Percentiles rank a stretch among this genome's conserved stretches.
phyloP scores from a whole-genome alignment of 2,113 vertebrate species.

The Regulus satrapa region DNA sequence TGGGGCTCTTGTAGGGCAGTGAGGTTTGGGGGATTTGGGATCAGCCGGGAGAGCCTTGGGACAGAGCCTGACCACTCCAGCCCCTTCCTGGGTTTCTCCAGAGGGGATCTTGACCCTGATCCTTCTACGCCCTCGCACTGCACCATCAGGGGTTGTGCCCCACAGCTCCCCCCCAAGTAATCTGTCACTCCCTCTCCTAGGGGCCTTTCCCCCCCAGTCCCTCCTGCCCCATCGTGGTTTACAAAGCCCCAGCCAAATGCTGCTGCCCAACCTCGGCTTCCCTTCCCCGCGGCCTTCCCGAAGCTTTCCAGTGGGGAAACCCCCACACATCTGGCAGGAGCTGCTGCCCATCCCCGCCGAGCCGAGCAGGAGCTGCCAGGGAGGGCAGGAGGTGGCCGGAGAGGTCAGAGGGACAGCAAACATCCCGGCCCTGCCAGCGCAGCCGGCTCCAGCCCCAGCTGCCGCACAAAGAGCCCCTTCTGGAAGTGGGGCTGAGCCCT shows the following conservation, averaged over 20 bases:
- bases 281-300: neutral
- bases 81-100: neutral
- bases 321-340: neutral
- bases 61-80: neutral
- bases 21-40: neutral
- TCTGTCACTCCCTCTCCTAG: neutral
- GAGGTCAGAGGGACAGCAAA: neutral
- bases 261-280: neutral
- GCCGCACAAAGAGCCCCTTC: neutral
- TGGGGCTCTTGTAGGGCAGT: neutral
- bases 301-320: neutral
- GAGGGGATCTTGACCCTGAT: rapidly evolving
- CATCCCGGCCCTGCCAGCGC: neutral
- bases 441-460: neutral
- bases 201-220: rapidly evolving
- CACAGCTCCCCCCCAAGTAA: neutral
- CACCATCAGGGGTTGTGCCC: neutral
- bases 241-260: neutral
- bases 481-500: neutral
- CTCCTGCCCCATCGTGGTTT: neutral
- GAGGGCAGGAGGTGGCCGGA: neutral
- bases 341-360: neutral
- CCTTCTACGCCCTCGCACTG: neutral
- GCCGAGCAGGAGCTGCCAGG: neutral
- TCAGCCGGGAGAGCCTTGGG: neutral